phyloP scores from a whole-genome alignment of 2,113 vertebrate genomes.

The Mungos mungo region DNA sequence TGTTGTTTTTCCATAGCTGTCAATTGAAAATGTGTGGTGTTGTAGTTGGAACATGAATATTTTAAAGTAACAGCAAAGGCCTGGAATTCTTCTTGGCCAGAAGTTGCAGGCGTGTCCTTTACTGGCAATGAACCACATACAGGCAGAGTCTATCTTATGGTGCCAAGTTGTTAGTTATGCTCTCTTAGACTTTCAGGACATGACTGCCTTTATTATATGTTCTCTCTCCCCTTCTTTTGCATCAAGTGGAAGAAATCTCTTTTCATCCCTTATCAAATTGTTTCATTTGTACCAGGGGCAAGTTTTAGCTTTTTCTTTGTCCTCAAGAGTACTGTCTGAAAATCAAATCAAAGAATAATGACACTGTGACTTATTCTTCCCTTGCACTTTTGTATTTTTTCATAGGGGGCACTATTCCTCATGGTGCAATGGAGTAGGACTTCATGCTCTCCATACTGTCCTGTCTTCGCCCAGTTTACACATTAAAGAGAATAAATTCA shows the following conservation, averaged over 20 bases:
- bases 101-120: slow-evolving; percentile 68
- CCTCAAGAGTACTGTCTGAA: neutral
- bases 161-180: slow-evolving; percentile 75
- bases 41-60: slow-evolving; percentile 76
- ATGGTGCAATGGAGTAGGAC: neutral
- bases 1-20: slow-evolving; percentile 40
- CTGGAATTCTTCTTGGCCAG: slow-evolving; percentile 74
- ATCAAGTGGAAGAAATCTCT: neutral
- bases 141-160: neutral
- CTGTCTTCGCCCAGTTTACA: slow-evolving; percentile 56
- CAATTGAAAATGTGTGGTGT: slow-evolving; percentile 68
- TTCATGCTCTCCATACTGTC: neutral
- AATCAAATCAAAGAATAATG: slow-evolving; percentile 36
- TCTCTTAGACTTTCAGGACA: slow-evolving; percentile 44
- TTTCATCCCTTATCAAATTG: neutral
- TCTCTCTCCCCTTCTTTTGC: neutral
- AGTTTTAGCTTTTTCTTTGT: slow-evolving; percentile 52
- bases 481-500: slow-evolving; percentile 74
- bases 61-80: slow-evolving; percentile 73
- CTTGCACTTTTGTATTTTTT: neutral
- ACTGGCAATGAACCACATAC: slow-evolving; percentile 67
- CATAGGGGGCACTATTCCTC: neutral
- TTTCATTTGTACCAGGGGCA: neutral
- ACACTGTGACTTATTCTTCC: neutral
- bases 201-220: slow-evolving; percentile 32